phyloP scores from a whole-genome alignment of 2,888 invertebrate genomes.

The Cyaniris semiargus region DNA sequence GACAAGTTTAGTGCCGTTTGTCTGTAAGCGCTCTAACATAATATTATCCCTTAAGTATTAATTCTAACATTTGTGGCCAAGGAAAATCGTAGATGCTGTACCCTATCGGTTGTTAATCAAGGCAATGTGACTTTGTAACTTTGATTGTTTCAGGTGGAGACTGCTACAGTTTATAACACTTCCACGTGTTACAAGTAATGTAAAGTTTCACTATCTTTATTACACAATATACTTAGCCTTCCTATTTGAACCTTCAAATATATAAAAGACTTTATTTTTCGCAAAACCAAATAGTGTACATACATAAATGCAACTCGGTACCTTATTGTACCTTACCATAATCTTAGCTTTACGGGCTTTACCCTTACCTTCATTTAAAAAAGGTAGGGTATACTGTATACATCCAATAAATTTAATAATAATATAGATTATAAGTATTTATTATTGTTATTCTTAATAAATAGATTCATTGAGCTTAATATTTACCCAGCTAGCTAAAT shows the following conservation, averaged over 20 bases:
- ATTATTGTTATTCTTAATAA: not conserved
- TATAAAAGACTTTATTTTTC: not conserved
- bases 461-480: not conserved
- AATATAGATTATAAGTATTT: too few relatives aligned
- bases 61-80: too few relatives aligned
- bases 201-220: not conserved
- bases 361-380: not conserved
- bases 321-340: too few relatives aligned
- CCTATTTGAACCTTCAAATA: not conserved
- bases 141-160: conserved; percentile 41
- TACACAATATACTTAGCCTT: not conserved
- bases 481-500: not conserved
- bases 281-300: not conserved
- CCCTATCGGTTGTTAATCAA: too few relatives aligned
- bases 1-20: too few relatives aligned
- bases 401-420: too few relatives aligned
- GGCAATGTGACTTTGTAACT: not conserved
- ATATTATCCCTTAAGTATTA: too few relatives aligned
- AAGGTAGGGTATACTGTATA: too few relatives aligned
- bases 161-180: conserved; percentile 41
- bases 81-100: too few relatives aligned
- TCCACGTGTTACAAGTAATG: conserved; percentile 54
- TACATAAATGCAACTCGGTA: too few relatives aligned
- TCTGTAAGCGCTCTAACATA: too few relatives aligned
- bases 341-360: too few relatives aligned